Evolutionary conservation across 1,140 invertebrate genomes (phyloP).

Genomic region (Globodera rostochiensis): DNA sequence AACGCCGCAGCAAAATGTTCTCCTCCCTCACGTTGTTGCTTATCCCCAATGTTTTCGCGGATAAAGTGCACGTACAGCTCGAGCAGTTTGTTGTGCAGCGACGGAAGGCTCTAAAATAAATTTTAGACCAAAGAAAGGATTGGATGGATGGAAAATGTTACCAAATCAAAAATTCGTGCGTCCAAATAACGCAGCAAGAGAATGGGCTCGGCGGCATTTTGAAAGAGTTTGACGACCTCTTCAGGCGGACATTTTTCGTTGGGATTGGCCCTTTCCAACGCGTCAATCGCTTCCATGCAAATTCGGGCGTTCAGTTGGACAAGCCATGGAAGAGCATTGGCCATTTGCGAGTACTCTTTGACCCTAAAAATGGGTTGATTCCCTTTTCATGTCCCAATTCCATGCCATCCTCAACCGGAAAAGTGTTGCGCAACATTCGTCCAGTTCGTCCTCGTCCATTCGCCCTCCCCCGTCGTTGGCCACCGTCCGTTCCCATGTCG

Average conservation of each 20-base stretch:
- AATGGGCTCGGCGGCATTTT: not conserved
- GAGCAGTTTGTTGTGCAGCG: conserved; percentile 18
- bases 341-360: not conserved
- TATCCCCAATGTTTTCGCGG: not conserved
- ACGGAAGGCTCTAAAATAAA: conserved; percentile 5
- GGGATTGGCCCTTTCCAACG: conserved; percentile 11
- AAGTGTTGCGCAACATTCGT: conserved; percentile 15
- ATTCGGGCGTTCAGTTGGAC: conserved; percentile 1
- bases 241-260: not conserved
- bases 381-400: not conserved
- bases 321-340: conserved; percentile 3
- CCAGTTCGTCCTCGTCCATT: not conserved
- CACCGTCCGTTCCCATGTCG: not conserved
- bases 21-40: not conserved
- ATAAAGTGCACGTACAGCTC: conserved; percentile 2
- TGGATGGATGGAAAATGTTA: not conserved
- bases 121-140: not conserved
- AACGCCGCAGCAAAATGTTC: not conserved
- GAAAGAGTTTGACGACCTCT: conserved; percentile 17
- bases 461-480: not conserved
- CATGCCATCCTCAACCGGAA: not conserved
- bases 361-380: conserved; percentile 8
- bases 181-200: conserved; percentile 23
- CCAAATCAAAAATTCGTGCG: conserved; percentile 7
- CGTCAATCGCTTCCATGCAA: conserved; percentile 25